Base-by-base conservation (phyloP, 2,888 invertebrate genomes). In the Synanthedon vespiformis region DNA sequence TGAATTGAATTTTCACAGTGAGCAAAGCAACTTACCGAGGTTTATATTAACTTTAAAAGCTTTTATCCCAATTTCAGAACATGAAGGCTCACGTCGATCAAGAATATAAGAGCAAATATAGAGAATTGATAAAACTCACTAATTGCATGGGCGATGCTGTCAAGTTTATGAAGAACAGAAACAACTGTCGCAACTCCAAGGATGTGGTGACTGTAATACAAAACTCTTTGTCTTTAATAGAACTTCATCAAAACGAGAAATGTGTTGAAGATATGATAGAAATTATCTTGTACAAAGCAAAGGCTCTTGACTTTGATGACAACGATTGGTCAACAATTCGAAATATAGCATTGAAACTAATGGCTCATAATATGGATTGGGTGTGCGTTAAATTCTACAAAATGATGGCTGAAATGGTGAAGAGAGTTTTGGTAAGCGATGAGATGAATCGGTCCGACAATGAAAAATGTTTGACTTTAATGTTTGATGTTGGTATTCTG, bases 401-500 rank as follows among this genome's bases (percentile, higher is more conserved):
- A 44, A 78, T 86, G 59, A 82, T 91, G 61, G 81, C 88, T 22
- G 80, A 80, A 48, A 80, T 89, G 68, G 88, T 92, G 8, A 77
- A 82, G 55, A 75, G 77, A 3, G 80, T 89, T 40, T 73, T 93
- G 48, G 89, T 91, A 22, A 88, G 89, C 3, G 88, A 88, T 40
- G 77, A 74, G 57, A 68, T 57, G 51, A 68, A 72, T 64, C 81
- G 66, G 65, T 68, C 53, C 11, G 73, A 77, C 12, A 74, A 73
- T 51, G 90, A 90, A 62, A 86, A 82, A 60, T 82, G 85, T 63
- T 72, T 89, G 58, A 81, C 72, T 47, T 87, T 92, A 67, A 64
- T 93, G 47, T 80, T 89, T 54, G 88, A 90, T 57, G 79, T 89
- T 13, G 82, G 82, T 48, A 73, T 92, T 51, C 65, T 93, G 51